Percentiles rank a stretch among this genome's conserved stretches.
Conservation (phyloP, 2,888 invertebrate species). For the Corythucha ciliata region DNA sequence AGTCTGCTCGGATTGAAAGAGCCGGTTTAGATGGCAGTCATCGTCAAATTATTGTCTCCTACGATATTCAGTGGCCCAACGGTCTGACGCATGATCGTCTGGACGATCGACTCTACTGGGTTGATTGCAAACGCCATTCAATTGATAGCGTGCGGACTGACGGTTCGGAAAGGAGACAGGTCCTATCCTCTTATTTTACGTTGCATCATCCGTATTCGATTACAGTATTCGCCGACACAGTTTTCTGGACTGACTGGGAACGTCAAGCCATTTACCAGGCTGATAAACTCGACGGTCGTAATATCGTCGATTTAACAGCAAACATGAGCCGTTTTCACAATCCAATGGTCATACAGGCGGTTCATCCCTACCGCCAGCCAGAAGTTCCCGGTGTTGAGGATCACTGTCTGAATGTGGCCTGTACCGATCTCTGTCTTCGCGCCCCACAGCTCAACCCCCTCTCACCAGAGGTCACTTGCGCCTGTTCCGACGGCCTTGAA, state of each 20-base stretch:
- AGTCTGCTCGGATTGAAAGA: conserved; percentile 84
- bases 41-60: conserved; percentile 71
- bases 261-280: conserved; percentile 83
- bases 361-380: conserved; percentile 88
- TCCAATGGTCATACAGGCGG: conserved; percentile 92
- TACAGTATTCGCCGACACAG: conserved; percentile 92
- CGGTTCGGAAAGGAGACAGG: conserved; percentile 65
- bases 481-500: conserved; percentile 74
- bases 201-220: conserved; percentile 88
- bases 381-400: too few relatives aligned
- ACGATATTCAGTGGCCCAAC: conserved; percentile 92
- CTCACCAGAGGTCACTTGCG: conserved; percentile 49
- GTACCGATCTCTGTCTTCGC: conserved; percentile 87
- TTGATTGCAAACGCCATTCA: conserved; percentile 84
- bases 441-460: too few relatives aligned
- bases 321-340: conserved; percentile 70
- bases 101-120: conserved; percentile 85
- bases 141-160: conserved; percentile 84
- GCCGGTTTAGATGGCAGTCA: conserved; percentile 94
- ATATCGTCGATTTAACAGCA: conserved; percentile 65
- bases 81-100: conserved; percentile 89
- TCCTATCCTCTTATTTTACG: conserved; percentile 60
- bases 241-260: conserved; percentile 98
- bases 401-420: conserved; percentile 91
- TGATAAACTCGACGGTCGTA: conserved; percentile 82